These are phyloP conservation scores for Phalacrocorax pelagicus DNA, from an alignment of 2,113 vertebrate species.

Conservation along the genomic window DNA sequence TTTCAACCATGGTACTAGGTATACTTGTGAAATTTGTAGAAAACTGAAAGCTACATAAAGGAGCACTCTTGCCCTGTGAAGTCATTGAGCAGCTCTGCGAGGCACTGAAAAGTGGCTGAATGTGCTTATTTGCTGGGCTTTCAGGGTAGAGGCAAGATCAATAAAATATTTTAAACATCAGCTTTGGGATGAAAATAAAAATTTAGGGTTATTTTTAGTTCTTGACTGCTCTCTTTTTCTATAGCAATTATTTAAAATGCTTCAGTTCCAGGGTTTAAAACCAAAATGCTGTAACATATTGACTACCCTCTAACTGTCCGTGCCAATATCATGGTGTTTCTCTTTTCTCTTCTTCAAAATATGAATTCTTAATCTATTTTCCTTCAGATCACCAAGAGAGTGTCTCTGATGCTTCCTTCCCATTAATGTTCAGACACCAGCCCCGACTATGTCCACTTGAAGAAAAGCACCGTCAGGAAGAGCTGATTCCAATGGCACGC, in stretches of 20 bases:
- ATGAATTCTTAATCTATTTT: background rate
- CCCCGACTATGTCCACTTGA: rapidly evolving
- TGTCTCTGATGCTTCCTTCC: background rate
- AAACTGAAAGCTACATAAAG: background rate
- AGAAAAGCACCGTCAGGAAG: background rate
- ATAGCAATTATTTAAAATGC: background rate
- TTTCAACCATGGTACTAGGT: background rate
- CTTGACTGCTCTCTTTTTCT: background rate
- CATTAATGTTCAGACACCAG: background rate
- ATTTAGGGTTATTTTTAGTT: background rate
- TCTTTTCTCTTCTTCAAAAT: background rate
- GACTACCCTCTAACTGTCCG: background rate
- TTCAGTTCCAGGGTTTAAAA: background rate
- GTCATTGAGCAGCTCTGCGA: background rate
- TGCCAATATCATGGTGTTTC: background rate
- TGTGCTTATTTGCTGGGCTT: background rate
- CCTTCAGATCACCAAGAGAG: constrained; percentile 32
- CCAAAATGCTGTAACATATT: background rate
- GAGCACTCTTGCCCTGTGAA: background rate
- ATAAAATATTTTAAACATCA: background rate
- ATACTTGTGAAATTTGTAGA: background rate
- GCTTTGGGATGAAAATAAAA: background rate
- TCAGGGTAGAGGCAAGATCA: background rate
- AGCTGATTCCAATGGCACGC: constrained; percentile 47
- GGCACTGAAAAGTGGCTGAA: background rate